Evolutionary conservation across 2,888 invertebrate species (phyloP), one percentile per base, ranked within the genome.

Genomic region (Gortyna flavago): DNA sequence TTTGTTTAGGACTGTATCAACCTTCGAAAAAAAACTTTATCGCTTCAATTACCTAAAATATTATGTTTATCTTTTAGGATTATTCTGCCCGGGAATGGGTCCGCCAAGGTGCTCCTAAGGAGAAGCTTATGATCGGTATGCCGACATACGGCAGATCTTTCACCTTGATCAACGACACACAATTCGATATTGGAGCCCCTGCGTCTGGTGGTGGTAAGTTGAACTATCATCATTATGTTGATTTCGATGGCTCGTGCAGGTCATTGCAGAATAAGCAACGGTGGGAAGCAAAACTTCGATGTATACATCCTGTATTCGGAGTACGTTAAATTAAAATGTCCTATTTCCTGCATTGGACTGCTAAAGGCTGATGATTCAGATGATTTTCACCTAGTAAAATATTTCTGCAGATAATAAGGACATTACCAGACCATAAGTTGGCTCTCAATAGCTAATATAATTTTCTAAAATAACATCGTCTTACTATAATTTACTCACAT

Each of bases 121-220:
- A 99, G 94, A 99, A 99, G 95, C 96, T 99, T 18, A 98, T 99
- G 97, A 98, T 99, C 74, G 99, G 99, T 68, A 98, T 99, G 98
- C 99, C 99, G 11, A 99, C 99, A 0, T 99, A 99, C 91, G 99
- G 99, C 48, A 97, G 99, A 78, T 98, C 99, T 18, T 99, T 99
- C 95, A 98, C 98, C 41, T 97, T 99, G 70, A 98, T 98, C 65
- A 98, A 99, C 90, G 97, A 97, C 8, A 98, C 98, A 0, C 98
- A 99, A 91, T 99, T 99, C 89, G 99, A 99, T 91, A 99, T 99
- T 86, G 99, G 99, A 5, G 99, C 99, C 0, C 98, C 99, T 0
- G 99, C 99, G 2, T 98, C 98, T 64, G 99, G 98, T 51, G 99
- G 99, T 73, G 99, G 99, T 93, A 91, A 94, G 69, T 25, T 11